Evolutionary conservation across 2,797 vertebrate species (phyloP).

Genomic region (Valencia hispanica): DNA sequence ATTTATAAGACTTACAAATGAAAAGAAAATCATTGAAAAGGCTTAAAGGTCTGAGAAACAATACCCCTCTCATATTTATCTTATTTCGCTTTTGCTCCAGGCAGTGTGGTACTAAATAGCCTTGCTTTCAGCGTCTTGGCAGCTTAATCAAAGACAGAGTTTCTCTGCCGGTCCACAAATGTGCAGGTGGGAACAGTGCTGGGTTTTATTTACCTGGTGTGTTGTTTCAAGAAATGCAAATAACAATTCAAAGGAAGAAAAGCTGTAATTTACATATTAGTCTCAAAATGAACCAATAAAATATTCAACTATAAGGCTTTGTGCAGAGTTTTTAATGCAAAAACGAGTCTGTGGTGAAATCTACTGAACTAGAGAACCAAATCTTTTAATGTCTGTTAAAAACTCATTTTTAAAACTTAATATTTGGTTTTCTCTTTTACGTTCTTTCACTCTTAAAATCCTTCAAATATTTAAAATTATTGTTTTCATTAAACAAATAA

Average conservation of each 20-base stretch:
- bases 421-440: background rate
- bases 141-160: constrained; percentile 63
- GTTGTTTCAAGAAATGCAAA: constrained; percentile 33
- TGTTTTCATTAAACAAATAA: background rate
- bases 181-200: constrained; percentile 48
- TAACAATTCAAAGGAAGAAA: constrained; percentile 14
- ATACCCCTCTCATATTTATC: constrained; percentile 38
- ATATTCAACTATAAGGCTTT: background rate
- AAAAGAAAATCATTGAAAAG: background rate
- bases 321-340: background rate
- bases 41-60: constrained; percentile 43
- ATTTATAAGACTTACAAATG: constrained; percentile 22
- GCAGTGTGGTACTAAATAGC: constrained; percentile 46
- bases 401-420: no score
- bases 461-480: no score
- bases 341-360: background rate
- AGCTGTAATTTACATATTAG: background rate
- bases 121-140: constrained; percentile 62
- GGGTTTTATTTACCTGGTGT: constrained; percentile 39
- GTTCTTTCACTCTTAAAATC: no score
- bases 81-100: constrained; percentile 45
- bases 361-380: background rate
- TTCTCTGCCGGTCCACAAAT: constrained; percentile 50
- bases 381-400: background rate
- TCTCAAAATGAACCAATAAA: background rate